Percentiles rank a stretch among this genome's conserved stretches.
Evolutionary conservation across 2,113 vertebrate species (phyloP).

Genomic region (Stigmatopora nigra): DNA sequence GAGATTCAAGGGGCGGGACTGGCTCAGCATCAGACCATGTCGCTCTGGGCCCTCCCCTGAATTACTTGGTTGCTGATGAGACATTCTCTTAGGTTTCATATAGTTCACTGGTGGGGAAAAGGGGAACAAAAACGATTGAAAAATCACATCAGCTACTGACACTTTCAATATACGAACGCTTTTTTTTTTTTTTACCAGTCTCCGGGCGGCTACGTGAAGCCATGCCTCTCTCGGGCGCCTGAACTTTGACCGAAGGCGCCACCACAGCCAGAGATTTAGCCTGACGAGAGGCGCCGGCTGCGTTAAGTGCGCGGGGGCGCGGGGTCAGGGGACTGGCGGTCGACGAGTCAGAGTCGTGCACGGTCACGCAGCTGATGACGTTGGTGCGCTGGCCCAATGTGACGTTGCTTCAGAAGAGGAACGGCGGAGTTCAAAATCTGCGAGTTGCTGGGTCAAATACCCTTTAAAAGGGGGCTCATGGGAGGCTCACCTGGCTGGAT

Average conservation of each 20-base stretch:
- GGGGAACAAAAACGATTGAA: neutral
- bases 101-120: slow-evolving; percentile 43
- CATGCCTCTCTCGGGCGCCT: slow-evolving; percentile 73
- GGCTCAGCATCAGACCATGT: slow-evolving; percentile 78
- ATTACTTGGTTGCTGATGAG: slow-evolving; percentile 78
- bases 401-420: slow-evolving; percentile 29
- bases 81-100: slow-evolving; percentile 78
- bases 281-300: slow-evolving; percentile 70
- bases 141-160: too few species aligned
- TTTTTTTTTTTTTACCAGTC: slow-evolving; percentile 36
- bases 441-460: neutral
- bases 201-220: slow-evolving; percentile 69
- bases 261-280: slow-evolving; percentile 78
- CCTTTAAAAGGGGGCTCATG: neutral
- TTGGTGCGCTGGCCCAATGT: slow-evolving; percentile 87
- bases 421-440: neutral
- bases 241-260: slow-evolving; percentile 83
- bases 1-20: slow-evolving; percentile 95
- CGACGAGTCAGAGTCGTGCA: slow-evolving; percentile 94
- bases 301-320: slow-evolving; percentile 68
- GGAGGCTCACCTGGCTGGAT: slow-evolving; percentile 78
- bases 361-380: slow-evolving; percentile 97
- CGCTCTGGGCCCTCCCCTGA: slow-evolving; percentile 77
- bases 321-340: slow-evolving; percentile 82
- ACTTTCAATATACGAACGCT: neutral